Evolutionary conservation across 1,140 invertebrate species (phyloP), one percentile per base, ranked within the genome.

Genomic region (Zaprionus nigranus): DNA sequence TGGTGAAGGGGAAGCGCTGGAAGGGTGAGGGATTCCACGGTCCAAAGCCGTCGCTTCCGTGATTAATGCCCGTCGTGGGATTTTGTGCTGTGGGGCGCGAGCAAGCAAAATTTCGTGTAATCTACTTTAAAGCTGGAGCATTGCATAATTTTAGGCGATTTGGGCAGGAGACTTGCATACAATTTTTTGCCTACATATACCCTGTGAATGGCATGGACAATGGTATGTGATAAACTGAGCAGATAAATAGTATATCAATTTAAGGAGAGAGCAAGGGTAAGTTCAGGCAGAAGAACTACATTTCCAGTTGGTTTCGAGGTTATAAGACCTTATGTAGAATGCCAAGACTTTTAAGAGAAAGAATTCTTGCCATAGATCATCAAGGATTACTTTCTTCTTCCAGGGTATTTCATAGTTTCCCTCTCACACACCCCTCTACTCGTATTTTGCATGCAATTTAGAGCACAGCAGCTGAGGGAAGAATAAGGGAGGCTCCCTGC

Each of bases 31-130:
- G 0, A 15, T 17, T 43, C 40, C 20, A 57, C 36, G 67, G 72
- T 56, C 59, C 38, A 51, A 62, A 66, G 65, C 65, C 58, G 61
- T 58, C 65, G 64, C 64, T 67, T 49, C 61, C 82, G 81, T 87
- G 84, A 87, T 87, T 87, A 87, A 87, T 87, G 84, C 81, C 85
- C 84, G 78, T 88, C 81, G 85, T 90, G 84, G 84, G 84, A 85
- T 90, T 87, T 83, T 90, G 84, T 87, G 83, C 85, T 63, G 60
- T 9, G 15, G 40, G 2, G n/a, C 40, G 40, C 40, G 40, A n/a
- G 75, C 69, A 75, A 60, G 68, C 75, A 69, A 81, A 90, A 88
- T 88, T 77, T 88, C 75, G 78, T 84, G 84, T 88, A 88, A 88
- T 88, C 84, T 88, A 88, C 84, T 88, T 88, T 88, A 90, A 88